Percentiles rank a stretch among this genome's conserved stretches.
phyloP scores from a whole-genome alignment of 2,113 vertebrate species.

The Telmatochromis brachygnathus region DNA sequence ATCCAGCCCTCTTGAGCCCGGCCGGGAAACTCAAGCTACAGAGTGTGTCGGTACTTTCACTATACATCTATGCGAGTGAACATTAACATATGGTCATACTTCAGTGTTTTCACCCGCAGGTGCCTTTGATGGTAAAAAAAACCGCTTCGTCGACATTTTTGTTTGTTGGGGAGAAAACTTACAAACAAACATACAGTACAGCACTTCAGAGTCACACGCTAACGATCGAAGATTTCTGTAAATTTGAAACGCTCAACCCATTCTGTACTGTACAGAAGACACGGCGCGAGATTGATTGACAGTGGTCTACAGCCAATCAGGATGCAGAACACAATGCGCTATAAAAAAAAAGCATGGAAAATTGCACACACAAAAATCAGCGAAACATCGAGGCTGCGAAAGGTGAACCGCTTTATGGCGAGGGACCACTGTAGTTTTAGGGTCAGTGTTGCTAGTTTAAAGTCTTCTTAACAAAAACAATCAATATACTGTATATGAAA shows the following conservation, averaged over 20 bases:
- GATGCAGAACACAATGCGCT: not conserved
- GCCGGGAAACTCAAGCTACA: not conserved
- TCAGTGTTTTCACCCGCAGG: accelerated
- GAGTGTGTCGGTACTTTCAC: not conserved
- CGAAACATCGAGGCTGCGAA: accelerated
- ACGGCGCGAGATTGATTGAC: accelerated
- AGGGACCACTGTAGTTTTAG: not conserved
- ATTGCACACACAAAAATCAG: not conserved
- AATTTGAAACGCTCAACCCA: accelerated
- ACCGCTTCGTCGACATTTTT: accelerated
- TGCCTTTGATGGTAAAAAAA: not conserved
- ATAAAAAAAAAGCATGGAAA: not conserved
- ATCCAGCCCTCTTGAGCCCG: not conserved
- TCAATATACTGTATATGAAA: not conserved
- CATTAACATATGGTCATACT: not conserved
- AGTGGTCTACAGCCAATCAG: not conserved
- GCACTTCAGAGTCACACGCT: not conserved
- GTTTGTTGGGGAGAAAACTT: not conserved
- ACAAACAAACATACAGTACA: not conserved
- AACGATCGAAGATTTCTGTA: accelerated
- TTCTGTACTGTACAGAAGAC: not conserved
- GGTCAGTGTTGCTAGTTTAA: not conserved
- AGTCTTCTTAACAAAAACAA: not conserved
- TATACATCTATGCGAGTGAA: not conserved
- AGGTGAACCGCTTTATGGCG: accelerated